phyloP scores from a whole-genome alignment of 2,797 vertebrate genomes.

The Lagorchestes hirsutus region DNA sequence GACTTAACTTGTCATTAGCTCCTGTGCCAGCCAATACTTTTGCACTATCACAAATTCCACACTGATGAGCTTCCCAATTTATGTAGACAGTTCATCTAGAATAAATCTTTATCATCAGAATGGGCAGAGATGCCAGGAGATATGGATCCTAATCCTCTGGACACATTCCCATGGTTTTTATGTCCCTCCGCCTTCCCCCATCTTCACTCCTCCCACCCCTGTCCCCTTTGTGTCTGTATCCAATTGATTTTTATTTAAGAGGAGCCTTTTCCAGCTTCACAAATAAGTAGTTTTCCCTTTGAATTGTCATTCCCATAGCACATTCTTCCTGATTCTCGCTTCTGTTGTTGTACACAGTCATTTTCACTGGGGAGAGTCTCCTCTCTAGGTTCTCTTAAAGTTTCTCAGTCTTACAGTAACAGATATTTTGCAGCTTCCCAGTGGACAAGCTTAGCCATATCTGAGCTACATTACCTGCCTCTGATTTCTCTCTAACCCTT shows the following conservation, averaged over 20 bases:
- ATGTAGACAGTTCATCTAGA: constrained; percentile 63
- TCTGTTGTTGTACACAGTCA: constrained; percentile 53
- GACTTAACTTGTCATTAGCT: constrained; percentile 40
- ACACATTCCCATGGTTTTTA: constrained; percentile 32
- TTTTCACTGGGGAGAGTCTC: constrained; percentile 52
- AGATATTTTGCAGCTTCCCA: constrained; percentile 38
- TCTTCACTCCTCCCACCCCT: constrained; percentile 1
- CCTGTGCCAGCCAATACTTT: constrained; percentile 23
- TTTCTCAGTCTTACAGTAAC: constrained; percentile 57
- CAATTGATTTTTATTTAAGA: constrained; percentile 76
- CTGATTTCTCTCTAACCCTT: constrained; percentile 60
- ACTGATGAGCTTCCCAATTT: constrained; percentile 54
- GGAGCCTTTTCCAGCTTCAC: constrained; percentile 66
- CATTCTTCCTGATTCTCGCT: constrained; percentile 58
- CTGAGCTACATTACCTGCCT: constrained; percentile 50
- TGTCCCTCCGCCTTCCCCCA: constrained; percentile 32
- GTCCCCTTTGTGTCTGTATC: constrained; percentile 3
- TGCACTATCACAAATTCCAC: constrained; percentile 63
- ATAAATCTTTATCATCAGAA: constrained; percentile 73
- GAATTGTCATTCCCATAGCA: constrained; percentile 66
- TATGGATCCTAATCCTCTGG: constrained; percentile 67
- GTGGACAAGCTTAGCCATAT: constrained; percentile 55
- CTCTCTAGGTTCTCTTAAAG: not conserved
- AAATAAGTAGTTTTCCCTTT: constrained; percentile 71
- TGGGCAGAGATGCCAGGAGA: constrained; percentile 66